phyloP scores from a whole-genome alignment of 2,797 vertebrate species.

The Hyperoplus immaculatus region DNA sequence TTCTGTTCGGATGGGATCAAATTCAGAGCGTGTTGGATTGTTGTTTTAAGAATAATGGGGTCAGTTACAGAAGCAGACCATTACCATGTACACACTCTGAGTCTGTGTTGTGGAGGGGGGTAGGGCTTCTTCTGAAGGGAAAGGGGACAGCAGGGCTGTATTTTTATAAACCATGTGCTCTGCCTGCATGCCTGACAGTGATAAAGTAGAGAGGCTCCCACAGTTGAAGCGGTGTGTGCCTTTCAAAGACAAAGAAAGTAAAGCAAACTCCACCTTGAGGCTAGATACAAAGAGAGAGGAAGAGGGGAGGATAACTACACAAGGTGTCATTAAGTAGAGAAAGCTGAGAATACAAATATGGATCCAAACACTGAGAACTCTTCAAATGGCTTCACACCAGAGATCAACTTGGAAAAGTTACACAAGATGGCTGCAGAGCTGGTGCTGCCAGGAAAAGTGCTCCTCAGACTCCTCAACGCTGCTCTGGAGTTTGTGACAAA shows the following conservation, averaged over 20 bases:
- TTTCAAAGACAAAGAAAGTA: conserved; percentile 40
- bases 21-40: conserved; percentile 22
- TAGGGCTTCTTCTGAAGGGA: conserved; percentile 36
- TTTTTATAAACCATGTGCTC: conserved; percentile 77
- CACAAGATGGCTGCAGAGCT: conserved; percentile 55
- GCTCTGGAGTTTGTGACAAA: conserved; percentile 78
- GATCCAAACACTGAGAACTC: conserved; percentile 36
- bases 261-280: conserved; percentile 9
- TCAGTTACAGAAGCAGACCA: conserved; percentile 48
- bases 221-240: conserved; percentile 35
- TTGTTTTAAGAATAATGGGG: conserved; percentile 47
- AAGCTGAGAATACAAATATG: conserved; percentile 29
- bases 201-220: conserved; percentile 48
- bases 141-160: conserved; percentile 62
- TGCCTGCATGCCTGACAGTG: conserved; percentile 58
- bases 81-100: conserved; percentile 36
- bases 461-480: conserved; percentile 44
- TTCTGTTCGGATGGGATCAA: background rate
- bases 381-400: conserved; percentile 40
- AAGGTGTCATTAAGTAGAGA: background rate
- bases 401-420: conserved; percentile 62
- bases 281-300: conserved; percentile 10
- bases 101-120: conserved; percentile 27
- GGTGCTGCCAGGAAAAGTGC: conserved; percentile 31
- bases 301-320: background rate